These are phyloP conservation scores for Drosophila teissieri DNA, from an alignment of 1,140 invertebrate species.

Conservation along the genomic window DNA sequence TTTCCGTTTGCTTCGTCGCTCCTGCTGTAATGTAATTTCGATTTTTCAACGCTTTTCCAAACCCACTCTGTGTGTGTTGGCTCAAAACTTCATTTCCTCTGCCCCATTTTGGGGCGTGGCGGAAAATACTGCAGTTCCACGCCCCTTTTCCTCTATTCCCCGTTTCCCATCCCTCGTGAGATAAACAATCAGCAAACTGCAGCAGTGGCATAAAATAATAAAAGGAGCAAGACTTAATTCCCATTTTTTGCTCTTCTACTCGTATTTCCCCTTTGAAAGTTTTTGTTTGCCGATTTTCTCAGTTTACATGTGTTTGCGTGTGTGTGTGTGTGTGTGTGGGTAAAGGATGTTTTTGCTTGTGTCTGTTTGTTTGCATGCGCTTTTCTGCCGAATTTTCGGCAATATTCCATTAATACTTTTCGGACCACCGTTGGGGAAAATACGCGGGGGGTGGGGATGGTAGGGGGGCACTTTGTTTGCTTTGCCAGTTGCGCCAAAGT, in stretches of 20 bases:
- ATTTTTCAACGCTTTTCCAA: conserved; percentile 49
- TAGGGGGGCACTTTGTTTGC: conserved; percentile 46
- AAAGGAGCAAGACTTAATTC: conserved; percentile 47
- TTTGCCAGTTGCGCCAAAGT: conserved; percentile 57
- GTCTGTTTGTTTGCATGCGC: conserved; percentile 66
- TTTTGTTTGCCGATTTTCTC: conserved; percentile 62
- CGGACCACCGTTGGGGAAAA: neutral
- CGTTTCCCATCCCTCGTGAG: conserved; percentile 10
- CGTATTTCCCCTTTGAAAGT: conserved; percentile 55
- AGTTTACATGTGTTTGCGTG: neutral
- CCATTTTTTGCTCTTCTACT: conserved; percentile 18
- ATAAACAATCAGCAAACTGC: conserved; percentile 72
- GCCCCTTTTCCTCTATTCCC: no score
- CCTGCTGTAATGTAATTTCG: conserved; percentile 67
- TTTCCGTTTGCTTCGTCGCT: conserved; percentile 48
- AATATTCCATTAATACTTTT: conserved; percentile 79
- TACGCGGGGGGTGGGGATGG: no score
- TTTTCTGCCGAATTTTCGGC: conserved; percentile 80
- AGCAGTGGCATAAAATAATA: conserved; percentile 72
- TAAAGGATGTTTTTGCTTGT: conserved; percentile 34
- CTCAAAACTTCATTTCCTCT: conserved; percentile 69
- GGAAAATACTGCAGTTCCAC: conserved; percentile 65
- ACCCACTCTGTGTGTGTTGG: conserved; percentile 12
- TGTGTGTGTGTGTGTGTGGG: conserved; percentile 14
- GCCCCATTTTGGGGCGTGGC: conserved; percentile 61